phyloP scores from a whole-genome alignment of 2,113 vertebrate species.

The Empidonax alnorum region DNA sequence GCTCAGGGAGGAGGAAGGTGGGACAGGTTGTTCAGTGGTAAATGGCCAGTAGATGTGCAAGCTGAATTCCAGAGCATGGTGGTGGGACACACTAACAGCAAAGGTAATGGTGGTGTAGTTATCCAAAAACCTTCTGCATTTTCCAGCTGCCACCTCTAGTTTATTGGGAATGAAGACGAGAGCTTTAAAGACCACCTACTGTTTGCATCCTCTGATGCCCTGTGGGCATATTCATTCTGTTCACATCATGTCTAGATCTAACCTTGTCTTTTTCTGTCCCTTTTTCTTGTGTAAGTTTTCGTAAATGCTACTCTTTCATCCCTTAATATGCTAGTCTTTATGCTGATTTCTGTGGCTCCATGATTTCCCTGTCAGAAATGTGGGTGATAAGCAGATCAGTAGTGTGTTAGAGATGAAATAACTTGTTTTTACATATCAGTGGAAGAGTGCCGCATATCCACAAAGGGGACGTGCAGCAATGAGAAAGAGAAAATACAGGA shows the following conservation, averaged over 20 bases:
- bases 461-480: background rate
- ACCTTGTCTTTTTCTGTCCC: conserved; percentile 44
- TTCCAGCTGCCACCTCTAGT: conserved; percentile 9
- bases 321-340: background rate
- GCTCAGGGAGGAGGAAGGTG: background rate
- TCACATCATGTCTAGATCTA: conserved; percentile 31
- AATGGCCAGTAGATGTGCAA: background rate
- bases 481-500: background rate
- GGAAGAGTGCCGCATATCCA: background rate
- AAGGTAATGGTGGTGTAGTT: background rate
- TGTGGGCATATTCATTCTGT: background rate
- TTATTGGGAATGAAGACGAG: background rate
- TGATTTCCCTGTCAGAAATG: background rate
- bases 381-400: background rate
- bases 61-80: background rate
- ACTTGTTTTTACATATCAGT: background rate
- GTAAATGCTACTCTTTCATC: conserved; percentile 31
- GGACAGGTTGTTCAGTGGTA: background rate
- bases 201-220: background rate
- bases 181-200: conserved; percentile 38
- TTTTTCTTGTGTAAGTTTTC: conserved; percentile 20
- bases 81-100: background rate
- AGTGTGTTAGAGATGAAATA: background rate
- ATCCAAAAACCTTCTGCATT: background rate
- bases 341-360: background rate